Percentiles rank a stretch among this genome's conserved stretches.
Evolutionary conservation across 2,888 invertebrate species (phyloP).

Genomic region (Cheilosia vernalis): DNA sequence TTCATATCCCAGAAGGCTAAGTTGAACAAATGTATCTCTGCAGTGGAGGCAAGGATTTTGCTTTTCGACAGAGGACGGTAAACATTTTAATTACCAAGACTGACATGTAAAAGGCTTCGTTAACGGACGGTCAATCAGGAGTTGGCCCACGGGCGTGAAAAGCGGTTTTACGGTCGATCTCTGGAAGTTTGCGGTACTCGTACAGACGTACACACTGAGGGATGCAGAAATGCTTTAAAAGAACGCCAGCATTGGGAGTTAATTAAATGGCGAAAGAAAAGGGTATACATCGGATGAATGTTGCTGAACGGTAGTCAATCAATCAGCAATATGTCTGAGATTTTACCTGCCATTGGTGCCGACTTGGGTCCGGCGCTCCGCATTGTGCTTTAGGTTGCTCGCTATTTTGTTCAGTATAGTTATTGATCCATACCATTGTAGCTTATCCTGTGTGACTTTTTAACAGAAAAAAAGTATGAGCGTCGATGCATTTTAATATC

Average conservation of each 20-base stretch:
- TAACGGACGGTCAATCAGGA: conserved; percentile 59
- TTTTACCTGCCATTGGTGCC: not conserved
- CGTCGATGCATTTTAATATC: no score
- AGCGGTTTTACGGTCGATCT: conserved; percentile 45
- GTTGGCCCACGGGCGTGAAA: conserved; percentile 42
- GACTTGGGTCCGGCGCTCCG: no score
- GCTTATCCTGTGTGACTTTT: no score
- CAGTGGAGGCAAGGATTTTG: conserved; percentile 18
- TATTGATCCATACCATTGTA: no score
- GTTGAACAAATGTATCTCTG: not conserved
- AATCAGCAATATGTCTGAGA: conserved; percentile 21
- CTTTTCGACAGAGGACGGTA: conserved; percentile 14
- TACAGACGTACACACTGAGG: no score
- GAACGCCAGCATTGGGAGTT: conserved; percentile 28
- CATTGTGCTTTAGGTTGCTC: not conserved
- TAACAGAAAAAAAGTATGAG: no score
- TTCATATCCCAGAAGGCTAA: conserved; percentile 14
- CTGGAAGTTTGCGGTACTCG: conserved; percentile 8
- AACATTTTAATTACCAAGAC: conserved; percentile 67
- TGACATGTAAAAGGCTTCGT: conserved; percentile 49
- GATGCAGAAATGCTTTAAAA: conserved; percentile 21
- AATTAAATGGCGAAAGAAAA: conserved; percentile 66
- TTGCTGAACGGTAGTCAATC: conserved; percentile 62
- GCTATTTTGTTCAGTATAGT: not conserved
- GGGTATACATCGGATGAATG: conserved; percentile 21